phyloP scores from a whole-genome alignment of 2,888 invertebrate species.

The Julus scanicus region DNA sequence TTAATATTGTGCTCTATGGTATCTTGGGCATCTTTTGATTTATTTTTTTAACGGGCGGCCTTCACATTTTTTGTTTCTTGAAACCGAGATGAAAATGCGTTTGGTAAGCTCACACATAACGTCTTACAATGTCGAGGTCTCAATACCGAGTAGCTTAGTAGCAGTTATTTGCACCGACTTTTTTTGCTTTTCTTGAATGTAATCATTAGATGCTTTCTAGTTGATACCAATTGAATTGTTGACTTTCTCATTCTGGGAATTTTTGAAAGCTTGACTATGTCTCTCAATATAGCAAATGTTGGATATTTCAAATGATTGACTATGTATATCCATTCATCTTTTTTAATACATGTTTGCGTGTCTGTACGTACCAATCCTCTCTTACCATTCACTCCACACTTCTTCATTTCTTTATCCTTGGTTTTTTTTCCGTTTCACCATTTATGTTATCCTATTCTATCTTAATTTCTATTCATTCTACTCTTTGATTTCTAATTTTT shows the following conservation, averaged over 20 bases:
- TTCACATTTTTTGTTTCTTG: background rate
- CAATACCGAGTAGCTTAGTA: slow-evolving; percentile 40
- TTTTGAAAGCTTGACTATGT: slow-evolving; percentile 40
- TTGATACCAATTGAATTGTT: slow-evolving; percentile 34
- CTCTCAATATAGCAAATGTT: slow-evolving; percentile 29
- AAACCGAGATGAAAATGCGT: slow-evolving; percentile 31
- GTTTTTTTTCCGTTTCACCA: background rate
- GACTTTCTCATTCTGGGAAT: slow-evolving; percentile 27
- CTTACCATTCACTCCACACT: background rate
- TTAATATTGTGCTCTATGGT: slow-evolving; percentile 40
- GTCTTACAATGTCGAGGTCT: slow-evolving; percentile 26
- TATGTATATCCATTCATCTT: slow-evolving; percentile 34
- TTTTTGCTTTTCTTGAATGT: slow-evolving; percentile 46
- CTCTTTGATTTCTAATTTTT: background rate
- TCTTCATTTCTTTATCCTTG: background rate
- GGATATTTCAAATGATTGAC: slow-evolving; percentile 31
- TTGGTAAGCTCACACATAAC: background rate
- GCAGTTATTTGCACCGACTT: slow-evolving; percentile 48
- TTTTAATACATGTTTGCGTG: slow-evolving; percentile 14
- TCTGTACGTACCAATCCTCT: slow-evolving; percentile 39
- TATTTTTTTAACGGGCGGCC: background rate
- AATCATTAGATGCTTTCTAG: slow-evolving; percentile 36
- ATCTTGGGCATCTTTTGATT: slow-evolving; percentile 50
- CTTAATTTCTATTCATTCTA: background rate
- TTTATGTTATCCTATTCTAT: background rate